phyloP scores from a whole-genome alignment of 1,140 invertebrate species.

The Ylistrum balloti region DNA sequence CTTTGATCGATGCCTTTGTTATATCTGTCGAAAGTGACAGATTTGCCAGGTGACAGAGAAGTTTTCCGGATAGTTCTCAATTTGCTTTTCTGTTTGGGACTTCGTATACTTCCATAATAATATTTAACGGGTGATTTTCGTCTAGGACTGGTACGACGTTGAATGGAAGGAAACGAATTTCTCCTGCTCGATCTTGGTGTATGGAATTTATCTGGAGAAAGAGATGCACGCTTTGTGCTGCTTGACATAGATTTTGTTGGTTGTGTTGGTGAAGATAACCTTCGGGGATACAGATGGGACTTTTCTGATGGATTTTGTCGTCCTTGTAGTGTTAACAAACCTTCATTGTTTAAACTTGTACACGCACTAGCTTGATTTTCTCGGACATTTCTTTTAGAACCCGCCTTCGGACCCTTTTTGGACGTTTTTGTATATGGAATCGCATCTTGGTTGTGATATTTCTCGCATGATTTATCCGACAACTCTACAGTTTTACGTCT shows the following conservation, averaged over 20 bases:
- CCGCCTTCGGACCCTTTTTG: too few relatives aligned
- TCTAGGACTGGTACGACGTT: not conserved
- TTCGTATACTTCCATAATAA: not conserved
- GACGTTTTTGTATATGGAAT: not conserved
- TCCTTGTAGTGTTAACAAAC: not conserved
- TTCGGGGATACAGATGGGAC: not conserved
- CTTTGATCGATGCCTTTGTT: not conserved
- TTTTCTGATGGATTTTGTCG: not conserved
- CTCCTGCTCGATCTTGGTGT: not conserved
- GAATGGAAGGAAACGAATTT: not conserved
- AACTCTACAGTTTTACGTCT: not conserved
- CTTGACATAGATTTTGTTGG: not conserved
- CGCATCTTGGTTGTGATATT: not conserved
- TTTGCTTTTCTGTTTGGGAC: not conserved
- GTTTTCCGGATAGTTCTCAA: not conserved
- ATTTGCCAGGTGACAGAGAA: not conserved
- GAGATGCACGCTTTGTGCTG: not conserved
- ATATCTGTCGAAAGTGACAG: not conserved
- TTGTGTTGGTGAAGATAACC: not conserved
- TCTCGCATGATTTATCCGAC: not conserved
- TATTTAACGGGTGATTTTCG: constrained; percentile 34
- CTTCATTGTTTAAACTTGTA: not conserved
- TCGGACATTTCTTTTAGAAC: not conserved
- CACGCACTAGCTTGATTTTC: not conserved
- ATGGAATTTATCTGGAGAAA: not conserved